Evolutionary conservation across 2,797 vertebrate species (phyloP).

Genomic region (Onychomys leucogaster): DNA sequence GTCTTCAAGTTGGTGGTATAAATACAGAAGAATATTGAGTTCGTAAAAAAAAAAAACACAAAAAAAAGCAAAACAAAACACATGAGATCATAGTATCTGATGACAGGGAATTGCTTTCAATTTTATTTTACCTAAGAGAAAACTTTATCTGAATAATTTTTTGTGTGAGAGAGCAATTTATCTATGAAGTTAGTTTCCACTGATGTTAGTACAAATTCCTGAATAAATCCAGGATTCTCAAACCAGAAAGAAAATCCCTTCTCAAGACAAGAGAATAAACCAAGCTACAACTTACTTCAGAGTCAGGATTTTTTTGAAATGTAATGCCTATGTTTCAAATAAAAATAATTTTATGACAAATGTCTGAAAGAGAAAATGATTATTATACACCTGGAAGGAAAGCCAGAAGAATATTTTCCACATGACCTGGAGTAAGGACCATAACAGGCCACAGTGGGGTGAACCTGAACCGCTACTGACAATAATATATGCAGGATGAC

Average conservation of each 20-base stretch:
- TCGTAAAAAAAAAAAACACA: not conserved
- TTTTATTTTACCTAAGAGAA: not conserved
- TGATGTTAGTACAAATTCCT: not conserved
- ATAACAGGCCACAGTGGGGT: not conserved
- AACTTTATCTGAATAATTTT: not conserved
- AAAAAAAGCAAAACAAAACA: not conserved
- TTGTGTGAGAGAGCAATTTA: not conserved
- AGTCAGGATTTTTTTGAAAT: not conserved
- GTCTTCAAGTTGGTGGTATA: not conserved
- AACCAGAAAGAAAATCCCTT: not conserved
- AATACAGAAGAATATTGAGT: not conserved
- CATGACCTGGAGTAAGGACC: not conserved
- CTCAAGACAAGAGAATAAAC: not conserved
- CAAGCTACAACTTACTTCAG: not conserved
- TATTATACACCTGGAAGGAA: not conserved
- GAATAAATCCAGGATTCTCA: not conserved
- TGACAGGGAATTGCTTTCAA: not conserved
- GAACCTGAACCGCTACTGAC: not conserved
- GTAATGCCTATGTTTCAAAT: not conserved
- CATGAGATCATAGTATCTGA: not conserved
- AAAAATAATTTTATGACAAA: not conserved
- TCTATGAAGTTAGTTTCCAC: not conserved
- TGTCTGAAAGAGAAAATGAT: not conserved
- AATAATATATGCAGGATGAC: not conserved
- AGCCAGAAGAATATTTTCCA: not conserved